Evolutionary conservation across 92 coral and sea anemone species (phyloP), one percentile per base, ranked within the genome.

Genomic region (Phenganax marumi): DNA sequence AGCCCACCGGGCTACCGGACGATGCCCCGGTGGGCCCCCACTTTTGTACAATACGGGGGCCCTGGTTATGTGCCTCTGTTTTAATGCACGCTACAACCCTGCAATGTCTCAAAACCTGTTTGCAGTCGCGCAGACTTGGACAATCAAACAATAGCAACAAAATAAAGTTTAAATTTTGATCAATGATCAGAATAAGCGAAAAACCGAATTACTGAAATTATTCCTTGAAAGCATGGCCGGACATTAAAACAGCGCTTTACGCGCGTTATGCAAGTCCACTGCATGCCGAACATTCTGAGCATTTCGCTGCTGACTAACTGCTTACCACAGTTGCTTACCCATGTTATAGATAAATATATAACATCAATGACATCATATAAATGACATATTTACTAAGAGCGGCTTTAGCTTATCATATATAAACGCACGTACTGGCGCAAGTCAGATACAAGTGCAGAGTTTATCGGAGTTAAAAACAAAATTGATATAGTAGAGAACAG

Each of bases 1-100:
- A 62, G 68, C 68, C 68, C 68, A 62, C 33, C 68, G 25, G 68
- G 68, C 33, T 62, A 58, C 65, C 65, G 16, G 65, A 21, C 10
- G 16, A 58, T 58, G 10, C 65, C 65, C 65, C 43, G 65, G 65
- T 58, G 65, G 68, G 68, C 68, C 68, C 68, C 68, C 33, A 62
- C 33, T 62, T 62, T 62, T 62, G 68, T 62, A 62, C 68, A 62
- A 21, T 62, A 62, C 1, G 68, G 68, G 26, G 68, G 4, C 68
- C 68, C 68, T 62, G 65, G 65, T 21, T 58, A 58, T 58, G 65
- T 1, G 43, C 43, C 43, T 33, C 2, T 33, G 5, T 33, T 1
- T 33, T 2, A 33, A 58, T 58, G 12, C 65, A 14, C 21, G 21
- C 13, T 12, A 58, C 21, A 7, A 7, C n/a, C 65, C 21, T 58